Evolutionary conservation across 2,888 invertebrate genomes (phyloP), one percentile per base, ranked within the genome.

Genomic region (Agonopterix alstromeriana): DNA sequence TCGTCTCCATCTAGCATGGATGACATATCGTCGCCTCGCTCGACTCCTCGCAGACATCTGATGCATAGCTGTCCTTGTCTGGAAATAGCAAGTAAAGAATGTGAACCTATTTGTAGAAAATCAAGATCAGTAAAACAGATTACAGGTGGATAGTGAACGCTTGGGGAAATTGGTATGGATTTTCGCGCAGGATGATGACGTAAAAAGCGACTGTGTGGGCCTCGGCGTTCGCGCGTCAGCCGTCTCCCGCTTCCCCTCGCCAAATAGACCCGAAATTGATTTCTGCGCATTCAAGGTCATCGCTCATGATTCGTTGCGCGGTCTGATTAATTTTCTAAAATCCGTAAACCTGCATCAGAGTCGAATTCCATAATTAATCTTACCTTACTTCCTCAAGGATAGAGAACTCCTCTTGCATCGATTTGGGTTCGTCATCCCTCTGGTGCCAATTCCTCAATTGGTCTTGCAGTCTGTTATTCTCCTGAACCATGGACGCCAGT

Each of bases 321-420:
- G 27, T 27, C 27, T 27, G 17, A 3, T 5, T 0, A 5, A 27
- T 27, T 5, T 27, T 5, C 5, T 27, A 1, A 27, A 27, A 27
- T 27, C 5, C 27, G 27, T 7, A 38, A 17, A 17, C 3, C 17
- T 27, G 17, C 3, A 27, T 27, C 7, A 27, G 27, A 27, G 2
- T 27, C 27, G 0, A 27, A 27, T 27, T 27, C 27, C 7, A 27
- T 35, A 10, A 36, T 8, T 36, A 35, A 36, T 56, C 76, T 74
- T 86, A 95, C 94, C 95, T 92, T 60, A 95, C 94, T 94, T 96
- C 95, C 73, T 96, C 95, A 60, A 95, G 90, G 57, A 94, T 93
- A 48, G 92, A 93, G 65, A 96, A 92, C 77, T 96, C 96, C 66
- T 96, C 95, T 61, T 96, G 95, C 81, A 94, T 92, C 48, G 93